Percentiles rank a stretch among this genome's conserved stretches.
phyloP scores from a whole-genome alignment of 2,797 vertebrate species.

The Acanthurus lineatus region DNA sequence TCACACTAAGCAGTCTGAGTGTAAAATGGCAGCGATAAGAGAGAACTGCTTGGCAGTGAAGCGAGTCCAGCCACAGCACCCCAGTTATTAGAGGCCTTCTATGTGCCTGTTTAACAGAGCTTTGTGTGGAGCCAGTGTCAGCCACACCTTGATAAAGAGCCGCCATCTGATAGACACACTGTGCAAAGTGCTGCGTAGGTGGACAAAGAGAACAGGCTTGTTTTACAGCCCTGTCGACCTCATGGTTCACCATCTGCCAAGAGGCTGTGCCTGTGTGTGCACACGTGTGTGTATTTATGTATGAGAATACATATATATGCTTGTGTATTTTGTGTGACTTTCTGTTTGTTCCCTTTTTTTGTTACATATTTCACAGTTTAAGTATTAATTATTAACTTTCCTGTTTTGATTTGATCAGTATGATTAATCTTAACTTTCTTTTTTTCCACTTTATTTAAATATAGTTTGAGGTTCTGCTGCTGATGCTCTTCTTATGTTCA shows the following conservation, averaged over 20 bases:
- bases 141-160: slow-evolving; percentile 86
- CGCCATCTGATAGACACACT: slow-evolving; percentile 83
- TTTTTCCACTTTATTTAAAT: background rate
- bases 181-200: slow-evolving; percentile 81
- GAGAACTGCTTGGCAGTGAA: slow-evolving; percentile 12
- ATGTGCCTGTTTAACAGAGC: slow-evolving; percentile 66
- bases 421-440: background rate
- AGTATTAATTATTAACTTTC: slow-evolving; percentile 14
- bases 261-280: slow-evolving; percentile 32
- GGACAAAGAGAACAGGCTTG: slow-evolving; percentile 86
- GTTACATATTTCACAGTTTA: background rate
- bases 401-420: background rate
- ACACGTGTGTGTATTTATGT: slow-evolving; percentile 2
- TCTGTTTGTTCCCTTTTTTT: slow-evolving; percentile 17
- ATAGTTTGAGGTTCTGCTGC: background rate
- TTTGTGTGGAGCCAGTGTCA: slow-evolving; percentile 77
- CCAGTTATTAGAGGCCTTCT: slow-evolving; percentile 51
- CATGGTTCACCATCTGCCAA: slow-evolving; percentile 83
- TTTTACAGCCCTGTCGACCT: slow-evolving; percentile 84
- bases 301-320: slow-evolving; percentile 6
- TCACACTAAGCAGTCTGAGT: background rate
- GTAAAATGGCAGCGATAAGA: slow-evolving; percentile 28
- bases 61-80: slow-evolving; percentile 26
- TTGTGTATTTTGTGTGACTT: slow-evolving; percentile 27
- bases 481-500: background rate